Evolutionary conservation across 2,797 vertebrate genomes (phyloP).

Genomic region (Phataginus tricuspis): DNA sequence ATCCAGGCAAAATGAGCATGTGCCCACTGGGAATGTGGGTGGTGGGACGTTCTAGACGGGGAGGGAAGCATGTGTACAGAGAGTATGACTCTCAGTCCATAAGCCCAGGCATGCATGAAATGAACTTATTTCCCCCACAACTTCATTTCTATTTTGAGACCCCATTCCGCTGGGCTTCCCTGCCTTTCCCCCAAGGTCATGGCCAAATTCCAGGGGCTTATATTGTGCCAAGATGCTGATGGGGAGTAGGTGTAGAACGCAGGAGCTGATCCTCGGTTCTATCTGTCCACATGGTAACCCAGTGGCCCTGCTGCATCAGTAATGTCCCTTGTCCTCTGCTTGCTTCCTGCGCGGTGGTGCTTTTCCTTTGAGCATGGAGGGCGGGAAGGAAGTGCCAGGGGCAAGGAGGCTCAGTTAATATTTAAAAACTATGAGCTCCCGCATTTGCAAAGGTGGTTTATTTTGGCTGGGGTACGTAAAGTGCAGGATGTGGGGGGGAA

Average conservation of each 20-base stretch:
- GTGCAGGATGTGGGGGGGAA: neutral
- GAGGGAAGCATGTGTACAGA: neutral
- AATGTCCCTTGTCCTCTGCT: neutral
- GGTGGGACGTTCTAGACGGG: neutral
- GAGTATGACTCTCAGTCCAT: neutral
- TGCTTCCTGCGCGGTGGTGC: neutral
- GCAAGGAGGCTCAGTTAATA: neutral
- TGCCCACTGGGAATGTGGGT: neutral
- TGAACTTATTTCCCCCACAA: neutral
- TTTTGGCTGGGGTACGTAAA: neutral
- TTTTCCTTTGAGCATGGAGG: neutral
- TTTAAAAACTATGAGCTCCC: neutral
- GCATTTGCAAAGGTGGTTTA: neutral
- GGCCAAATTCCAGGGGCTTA: neutral
- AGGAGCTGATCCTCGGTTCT: neutral
- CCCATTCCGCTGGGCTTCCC: neutral
- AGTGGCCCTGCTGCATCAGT: too few relatives aligned
- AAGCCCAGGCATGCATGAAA: neutral
- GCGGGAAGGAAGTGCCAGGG: neutral
- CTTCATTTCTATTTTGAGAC: neutral
- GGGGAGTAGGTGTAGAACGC: neutral
- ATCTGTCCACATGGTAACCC: neutral
- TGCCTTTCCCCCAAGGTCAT: neutral
- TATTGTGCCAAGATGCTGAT: too few relatives aligned
- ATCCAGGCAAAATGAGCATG: neutral